Evolutionary conservation across 2,113 vertebrate genomes (phyloP), one percentile per base, ranked within the genome.

Genomic region (Limnothrissa miodon): DNA sequence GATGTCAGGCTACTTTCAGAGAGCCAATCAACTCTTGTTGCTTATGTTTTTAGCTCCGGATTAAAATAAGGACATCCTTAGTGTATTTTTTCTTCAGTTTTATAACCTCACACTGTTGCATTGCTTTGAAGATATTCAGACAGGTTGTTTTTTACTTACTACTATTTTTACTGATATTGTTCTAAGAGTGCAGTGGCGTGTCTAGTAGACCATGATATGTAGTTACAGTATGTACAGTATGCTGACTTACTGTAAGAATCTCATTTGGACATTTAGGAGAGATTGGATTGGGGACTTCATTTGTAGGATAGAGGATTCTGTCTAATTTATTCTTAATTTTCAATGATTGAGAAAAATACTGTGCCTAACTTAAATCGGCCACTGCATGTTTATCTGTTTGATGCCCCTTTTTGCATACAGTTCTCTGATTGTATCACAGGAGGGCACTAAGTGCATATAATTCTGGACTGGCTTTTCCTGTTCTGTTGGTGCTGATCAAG

Each of bases 1-100:
- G 51, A 56, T 56, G 19, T 56, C 51, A 23, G 62, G 25, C 83
- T 39, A 53, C 78, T 81, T 81, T 78, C 78, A 84, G 79, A 84
- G 79, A 39, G 23, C 33, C 45, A 23, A 33, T 62, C 33, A 39
- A 17, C 25, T 39, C 36, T 45, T 78, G 79, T 44, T 33, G 48
- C 78, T n/a, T 25, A 78, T 74, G 66, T 74, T 39, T 74, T 74
- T 74, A 74, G 62, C 21, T 39, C 17, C 13, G 5, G 79, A 23
- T 48, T 51, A 62, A 78, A 29, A n/a, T 13, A 80, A 78, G 46
- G 59, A 78, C 62, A 45, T 59, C 21, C 7, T 23, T 39, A 74
- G 66, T 15, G 29, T 36, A 74, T 36, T 74, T 74, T 36, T 74
- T 74, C 66, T 74, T 74, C 13, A 33, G 4, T 74, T 29, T 17